These are phyloP conservation scores for Parazoanthus swiftii DNA, from an alignment of 92 coral and sea anemone genomes.

Conservation along the genomic window DNA sequence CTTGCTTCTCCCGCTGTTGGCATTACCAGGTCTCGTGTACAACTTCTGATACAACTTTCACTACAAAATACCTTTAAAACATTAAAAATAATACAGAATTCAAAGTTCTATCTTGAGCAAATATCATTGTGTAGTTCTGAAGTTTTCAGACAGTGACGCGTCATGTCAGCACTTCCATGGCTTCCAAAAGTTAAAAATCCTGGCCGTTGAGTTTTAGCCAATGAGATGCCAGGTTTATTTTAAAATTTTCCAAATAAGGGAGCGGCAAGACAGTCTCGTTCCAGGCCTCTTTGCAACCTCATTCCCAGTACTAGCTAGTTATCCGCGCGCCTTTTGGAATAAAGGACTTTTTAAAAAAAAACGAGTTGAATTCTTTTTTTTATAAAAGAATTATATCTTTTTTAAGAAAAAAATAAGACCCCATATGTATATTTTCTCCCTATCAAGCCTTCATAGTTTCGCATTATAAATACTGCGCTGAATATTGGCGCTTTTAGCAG, in stretches of 20 bases:
- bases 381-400: too few relatives aligned
- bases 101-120: neutral
- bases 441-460: too few relatives aligned
- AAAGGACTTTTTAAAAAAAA: too few relatives aligned
- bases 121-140: neutral
- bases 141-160: neutral
- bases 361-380: too few relatives aligned
- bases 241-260: constrained; percentile 33
- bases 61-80: constrained; percentile 1
- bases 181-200: constrained; percentile 44
- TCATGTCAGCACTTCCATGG: constrained; percentile 42
- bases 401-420: too few relatives aligned
- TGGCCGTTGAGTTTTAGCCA: constrained; percentile 34
- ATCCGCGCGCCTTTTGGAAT: too few relatives aligned
- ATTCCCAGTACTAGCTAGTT: too few relatives aligned
- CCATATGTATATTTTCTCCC: too few relatives aligned
- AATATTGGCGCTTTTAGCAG: too few relatives aligned
- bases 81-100: constrained; percentile 10
- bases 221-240: neutral
- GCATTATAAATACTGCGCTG: too few relatives aligned
- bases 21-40: constrained; percentile 22
- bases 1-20: constrained; percentile 49
- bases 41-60: constrained; percentile 18
- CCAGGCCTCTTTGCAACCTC: neutral
- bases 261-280: neutral